Evolutionary conservation across 2,797 vertebrate species (phyloP), one percentile per base, ranked within the genome.

Genomic region (Chelon auratus): DNA sequence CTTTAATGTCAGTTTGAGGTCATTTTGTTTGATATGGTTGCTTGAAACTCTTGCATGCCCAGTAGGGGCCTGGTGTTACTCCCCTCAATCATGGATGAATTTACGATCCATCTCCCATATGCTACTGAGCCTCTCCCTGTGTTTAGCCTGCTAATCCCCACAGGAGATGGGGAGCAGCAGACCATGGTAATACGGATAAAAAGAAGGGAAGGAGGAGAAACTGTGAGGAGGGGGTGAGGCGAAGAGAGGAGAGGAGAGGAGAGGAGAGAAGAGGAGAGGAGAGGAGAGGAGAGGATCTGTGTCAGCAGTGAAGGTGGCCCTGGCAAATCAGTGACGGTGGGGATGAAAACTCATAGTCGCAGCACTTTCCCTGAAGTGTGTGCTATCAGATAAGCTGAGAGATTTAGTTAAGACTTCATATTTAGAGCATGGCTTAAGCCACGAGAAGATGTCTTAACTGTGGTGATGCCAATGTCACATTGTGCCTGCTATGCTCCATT

Each of bases 391-490:
- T 94, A 93, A 93, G 86, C 89, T 89, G 77, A 82, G 90, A 93
- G 92, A 93, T 94, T 93, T 92, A 92, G 90, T 90, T 92, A 92
- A 91, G 90, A 90, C 91, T 93, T 93, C 89, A 93, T 93, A 94
- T 93, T 93, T 93, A 93, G 91, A 93, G 89, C 90, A 78, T 78
- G 86, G 93, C 89, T 93, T 93, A 92, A 91, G 89, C 88, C 89
- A 88, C 88, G 91, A 91, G 88, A 89, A 63, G 87, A 80, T 70
- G 84, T 92, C 91, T 92, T 92, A 87, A 87, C 89, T 84, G 90
- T 72, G 90, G 82, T n/a, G 87, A 87, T 88, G 87, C 87, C 93
- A 93, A 92, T 91, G 90, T 93, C 88, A 93, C 92, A 92, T 93
- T 93, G 91, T 90, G 88, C 77, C 83, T 80, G 87, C 84, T 76